phyloP scores from a whole-genome alignment of 2,888 invertebrate genomes.

The Myathropa florea region DNA sequence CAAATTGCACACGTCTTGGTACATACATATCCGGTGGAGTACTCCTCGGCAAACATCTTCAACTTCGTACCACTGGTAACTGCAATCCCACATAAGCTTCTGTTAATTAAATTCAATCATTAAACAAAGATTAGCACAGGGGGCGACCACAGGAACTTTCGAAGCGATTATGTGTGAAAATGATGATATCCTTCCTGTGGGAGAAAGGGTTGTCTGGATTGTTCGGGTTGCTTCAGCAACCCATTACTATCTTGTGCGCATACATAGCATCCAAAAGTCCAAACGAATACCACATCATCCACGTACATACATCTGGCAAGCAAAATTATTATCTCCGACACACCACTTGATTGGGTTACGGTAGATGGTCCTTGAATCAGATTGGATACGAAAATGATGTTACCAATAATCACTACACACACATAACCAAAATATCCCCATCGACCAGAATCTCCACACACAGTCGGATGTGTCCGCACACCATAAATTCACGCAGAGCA shows the following conservation, averaged over 20 bases:
- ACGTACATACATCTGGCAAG: constrained; percentile 4
- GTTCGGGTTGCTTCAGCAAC: constrained; percentile 17
- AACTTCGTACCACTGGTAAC: background rate
- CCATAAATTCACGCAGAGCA: constrained; percentile 61
- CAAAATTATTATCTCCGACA: constrained; percentile 52
- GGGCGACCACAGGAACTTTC: constrained; percentile 47
- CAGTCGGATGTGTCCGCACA: constrained; percentile 58
- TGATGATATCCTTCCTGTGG: constrained; percentile 45
- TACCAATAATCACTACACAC: constrained; percentile 56
- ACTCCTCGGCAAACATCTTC: background rate
- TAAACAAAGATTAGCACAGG: constrained; percentile 62
- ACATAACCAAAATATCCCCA: constrained; percentile 28
- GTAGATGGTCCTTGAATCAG: constrained; percentile 65
- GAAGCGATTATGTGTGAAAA: constrained; percentile 57
- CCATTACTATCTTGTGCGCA: constrained; percentile 17
- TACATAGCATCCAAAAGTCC: background rate
- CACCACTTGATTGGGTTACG: constrained; percentile 65
- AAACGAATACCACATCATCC: constrained; percentile 45
- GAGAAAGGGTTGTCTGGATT: constrained; percentile 50
- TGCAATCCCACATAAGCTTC: constrained; percentile 64
- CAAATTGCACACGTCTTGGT: background rate
- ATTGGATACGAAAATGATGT: constrained; percentile 69
- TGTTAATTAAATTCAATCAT: constrained; percentile 71
- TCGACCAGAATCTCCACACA: constrained; percentile 49
- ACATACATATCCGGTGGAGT: background rate